Percentiles rank a stretch among this genome's conserved stretches.
Evolutionary conservation across 2,113 vertebrate species (phyloP).

Genomic region (Poecile atricapillus): DNA sequence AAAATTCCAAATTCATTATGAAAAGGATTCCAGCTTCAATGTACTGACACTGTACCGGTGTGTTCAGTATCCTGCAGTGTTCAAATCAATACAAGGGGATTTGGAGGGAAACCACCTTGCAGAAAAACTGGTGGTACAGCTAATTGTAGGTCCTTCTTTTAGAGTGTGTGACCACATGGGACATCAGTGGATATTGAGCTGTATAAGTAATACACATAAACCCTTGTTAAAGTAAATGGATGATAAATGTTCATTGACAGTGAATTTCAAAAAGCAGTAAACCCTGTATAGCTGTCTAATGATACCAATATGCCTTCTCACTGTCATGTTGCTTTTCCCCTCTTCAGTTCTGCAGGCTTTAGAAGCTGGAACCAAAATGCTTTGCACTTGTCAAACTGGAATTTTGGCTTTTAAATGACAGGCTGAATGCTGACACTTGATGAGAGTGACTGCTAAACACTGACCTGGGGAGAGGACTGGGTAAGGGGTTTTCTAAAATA

Average conservation of each 20-base stretch:
- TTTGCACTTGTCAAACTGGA: not conserved
- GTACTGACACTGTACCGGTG: fast-evolving
- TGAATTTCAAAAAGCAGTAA: not conserved
- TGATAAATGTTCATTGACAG: not conserved
- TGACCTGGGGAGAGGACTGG: not conserved
- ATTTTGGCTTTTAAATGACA: not conserved
- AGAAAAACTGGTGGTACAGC: not conserved
- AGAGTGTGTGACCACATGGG: not conserved
- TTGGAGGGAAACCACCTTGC: not conserved
- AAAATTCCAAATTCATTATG: not conserved
- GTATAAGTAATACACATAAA: not conserved
- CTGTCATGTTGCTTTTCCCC: not conserved
- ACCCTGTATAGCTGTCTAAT: not conserved
- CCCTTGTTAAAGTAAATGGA: not conserved
- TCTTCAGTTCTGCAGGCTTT: not conserved
- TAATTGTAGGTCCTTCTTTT: not conserved
- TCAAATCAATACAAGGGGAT: not conserved
- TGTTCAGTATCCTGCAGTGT: too few species aligned
- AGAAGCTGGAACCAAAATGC: not conserved
- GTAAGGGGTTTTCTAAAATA: not conserved
- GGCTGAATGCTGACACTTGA: not conserved
- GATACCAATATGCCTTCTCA: not conserved
- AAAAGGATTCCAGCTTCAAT: not conserved
- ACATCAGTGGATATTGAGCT: not conserved
- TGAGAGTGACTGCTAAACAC: not conserved